Percentiles rank a stretch among this genome's conserved stretches.
Evolutionary conservation across 2,113 vertebrate species (phyloP).

Genomic region (Desmodus rotundus): DNA sequence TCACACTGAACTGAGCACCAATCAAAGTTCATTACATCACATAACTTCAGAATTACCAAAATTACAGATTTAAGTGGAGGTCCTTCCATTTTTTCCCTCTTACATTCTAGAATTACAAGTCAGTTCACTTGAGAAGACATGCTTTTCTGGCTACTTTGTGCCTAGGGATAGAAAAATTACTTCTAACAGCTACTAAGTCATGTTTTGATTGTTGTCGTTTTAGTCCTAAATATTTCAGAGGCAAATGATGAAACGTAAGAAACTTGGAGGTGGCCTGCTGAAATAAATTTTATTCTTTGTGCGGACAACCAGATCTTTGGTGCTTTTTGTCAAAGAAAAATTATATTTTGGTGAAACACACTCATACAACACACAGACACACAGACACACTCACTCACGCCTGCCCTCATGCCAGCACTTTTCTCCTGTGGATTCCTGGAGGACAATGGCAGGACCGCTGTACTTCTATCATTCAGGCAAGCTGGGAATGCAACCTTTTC

Average conservation of each 20-base stretch:
- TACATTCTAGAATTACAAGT: conserved; percentile 71
- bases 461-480: background rate
- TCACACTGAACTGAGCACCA: background rate
- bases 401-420: background rate
- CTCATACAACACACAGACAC: background rate
- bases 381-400: background rate
- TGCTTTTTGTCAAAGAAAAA: conserved; percentile 33
- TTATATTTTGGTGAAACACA: background rate
- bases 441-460: background rate
- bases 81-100: conserved; percentile 41
- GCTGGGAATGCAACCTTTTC: background rate
- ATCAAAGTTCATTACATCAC: conserved; percentile 55
- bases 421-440: background rate
- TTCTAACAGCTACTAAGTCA: conserved; percentile 65
- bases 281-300: conserved; percentile 40
- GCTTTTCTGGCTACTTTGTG: conserved; percentile 49
- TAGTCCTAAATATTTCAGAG: conserved; percentile 63
- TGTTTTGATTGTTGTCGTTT: conserved; percentile 57
- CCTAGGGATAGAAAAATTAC: conserved; percentile 60
- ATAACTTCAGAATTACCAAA: conserved; percentile 61
- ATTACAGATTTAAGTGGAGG: conserved; percentile 58
- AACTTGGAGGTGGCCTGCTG: conserved; percentile 44
- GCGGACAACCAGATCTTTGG: conserved; percentile 11
- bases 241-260: conserved; percentile 55
- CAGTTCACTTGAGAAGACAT: conserved; percentile 59